phyloP scores from a whole-genome alignment of 2,888 invertebrate species.

The Allophyes oxyacanthae region DNA sequence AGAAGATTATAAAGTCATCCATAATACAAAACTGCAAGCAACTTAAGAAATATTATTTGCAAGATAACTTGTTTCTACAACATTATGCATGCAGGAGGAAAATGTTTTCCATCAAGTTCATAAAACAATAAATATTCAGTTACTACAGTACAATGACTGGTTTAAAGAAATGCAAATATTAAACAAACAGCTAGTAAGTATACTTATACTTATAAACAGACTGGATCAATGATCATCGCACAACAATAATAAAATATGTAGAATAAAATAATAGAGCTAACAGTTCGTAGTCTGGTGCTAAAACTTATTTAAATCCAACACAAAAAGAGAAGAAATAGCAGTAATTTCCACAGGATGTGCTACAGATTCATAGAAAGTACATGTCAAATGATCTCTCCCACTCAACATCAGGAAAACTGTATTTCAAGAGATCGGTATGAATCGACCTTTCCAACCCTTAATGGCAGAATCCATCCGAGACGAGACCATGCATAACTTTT shows the following conservation, averaged over 20 bases:
- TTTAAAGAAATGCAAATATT: constrained; percentile 10
- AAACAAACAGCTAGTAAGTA: neutral
- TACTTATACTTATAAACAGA: constrained; percentile 1
- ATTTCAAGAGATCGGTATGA: constrained; percentile 56
- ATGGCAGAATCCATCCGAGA: constrained; percentile 59
- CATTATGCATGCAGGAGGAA: constrained; percentile 2
- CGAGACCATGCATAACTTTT: constrained; percentile 54
- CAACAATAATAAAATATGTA: neutral
- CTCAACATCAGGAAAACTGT: constrained; percentile 46
- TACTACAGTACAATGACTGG: constrained; percentile 11
- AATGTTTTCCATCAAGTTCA: neutral
- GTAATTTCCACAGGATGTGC: neutral
- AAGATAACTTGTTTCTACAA: constrained; percentile 1
- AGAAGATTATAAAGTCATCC: constrained; percentile 9
- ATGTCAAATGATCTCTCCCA: constrained; percentile 25
- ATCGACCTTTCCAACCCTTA: constrained; percentile 59
- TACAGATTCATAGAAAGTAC: neutral
- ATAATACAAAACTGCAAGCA: constrained; percentile 9
- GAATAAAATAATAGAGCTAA: no score
- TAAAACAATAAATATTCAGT: constrained; percentile 2
- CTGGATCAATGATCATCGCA: neutral
- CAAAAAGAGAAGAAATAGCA: neutral
- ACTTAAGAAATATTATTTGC: neutral
- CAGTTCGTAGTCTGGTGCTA: no score
- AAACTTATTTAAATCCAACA: no score